These are phyloP conservation scores for Pseudobourletiella spinata DNA, from an alignment of 1,140 invertebrate species.

Conservation along the genomic window DNA sequence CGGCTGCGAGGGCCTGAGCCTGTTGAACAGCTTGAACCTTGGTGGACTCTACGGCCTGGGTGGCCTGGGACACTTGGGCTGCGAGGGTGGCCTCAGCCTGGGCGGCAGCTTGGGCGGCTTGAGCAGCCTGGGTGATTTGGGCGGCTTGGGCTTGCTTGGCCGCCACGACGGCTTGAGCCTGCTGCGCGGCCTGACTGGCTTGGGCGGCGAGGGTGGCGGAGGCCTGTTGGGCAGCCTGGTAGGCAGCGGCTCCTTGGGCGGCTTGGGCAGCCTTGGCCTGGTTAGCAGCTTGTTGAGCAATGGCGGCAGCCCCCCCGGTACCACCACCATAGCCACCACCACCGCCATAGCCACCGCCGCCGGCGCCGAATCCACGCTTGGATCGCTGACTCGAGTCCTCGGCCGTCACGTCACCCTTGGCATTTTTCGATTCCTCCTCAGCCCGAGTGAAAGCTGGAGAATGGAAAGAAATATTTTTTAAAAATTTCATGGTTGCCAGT, in stretches of 20 bases:
- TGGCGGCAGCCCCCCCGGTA: slow-evolving; percentile 27
- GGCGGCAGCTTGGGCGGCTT: slow-evolving; percentile 27
- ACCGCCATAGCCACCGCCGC: background rate
- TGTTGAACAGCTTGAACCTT: slow-evolving; percentile 36
- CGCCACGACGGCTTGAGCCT: slow-evolving; percentile 35
- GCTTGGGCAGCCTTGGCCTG: slow-evolving; percentile 31
- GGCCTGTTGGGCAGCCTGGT: slow-evolving; percentile 32
- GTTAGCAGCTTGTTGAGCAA: slow-evolving; percentile 34
- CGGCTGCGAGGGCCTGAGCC: slow-evolving; percentile 35
- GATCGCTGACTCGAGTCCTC: background rate
- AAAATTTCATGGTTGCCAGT: too few species aligned
- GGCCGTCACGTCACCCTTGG: too few species aligned
- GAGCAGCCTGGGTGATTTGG: slow-evolving; percentile 29
- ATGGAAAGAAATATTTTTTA: too few species aligned
- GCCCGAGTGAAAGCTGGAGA: too few species aligned
- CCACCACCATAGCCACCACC: slow-evolving; percentile 19
- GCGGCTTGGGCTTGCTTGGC: slow-evolving; percentile 36
- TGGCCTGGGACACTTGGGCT: slow-evolving; percentile 33
- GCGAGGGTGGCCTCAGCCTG: slow-evolving; percentile 28
- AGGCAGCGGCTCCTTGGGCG: slow-evolving; percentile 19
- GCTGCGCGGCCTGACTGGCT: slow-evolving; percentile 23
- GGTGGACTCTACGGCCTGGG: slow-evolving; percentile 37
- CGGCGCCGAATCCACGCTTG: background rate
- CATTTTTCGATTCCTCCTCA: too few species aligned
- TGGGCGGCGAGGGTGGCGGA: slow-evolving; percentile 27